Base-by-base conservation (phyloP, 2,888 invertebrate species). In the Aporophyla lueneburgensis region DNA sequence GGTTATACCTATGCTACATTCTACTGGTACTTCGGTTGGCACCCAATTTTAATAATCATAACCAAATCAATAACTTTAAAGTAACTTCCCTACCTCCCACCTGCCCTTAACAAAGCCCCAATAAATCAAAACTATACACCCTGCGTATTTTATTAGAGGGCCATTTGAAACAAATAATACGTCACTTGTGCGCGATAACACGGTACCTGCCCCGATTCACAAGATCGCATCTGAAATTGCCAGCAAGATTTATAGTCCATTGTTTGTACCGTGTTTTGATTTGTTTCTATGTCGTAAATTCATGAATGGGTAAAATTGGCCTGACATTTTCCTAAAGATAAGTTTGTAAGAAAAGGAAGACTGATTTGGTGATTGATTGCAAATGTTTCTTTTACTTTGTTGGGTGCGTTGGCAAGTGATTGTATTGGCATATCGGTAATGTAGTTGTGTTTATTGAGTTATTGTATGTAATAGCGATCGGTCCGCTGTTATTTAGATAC, bases 201-300 rank as follows among this genome's bases (percentile, higher is more conserved):
- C 87, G 87, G 91, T 93, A 93, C 92, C 93, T 92, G 92, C 81
- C 87, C 86, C 91, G 90, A 92, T 93, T 87, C 82, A 90, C 91
- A 86, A 93, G 94, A 95, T 94, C 92, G 92, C 92, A 94, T 94
- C 94, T 94, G 92, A 93, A 94, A 94, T 94, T 94, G 94, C 93
- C 88, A 83, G 87, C 81, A 89, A 94, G 94, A 95, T 95, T 94
- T 95, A 95, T 94, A 87, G 91, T 87, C 91, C 91, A 92, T 93
- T 94, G 94, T 94, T 93, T 93, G 91, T 90, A 90, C 90, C 89
- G 87, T 92, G 91, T 93, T 94, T 94, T 94, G 94, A 94, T 94
- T 94, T 94, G 93, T 94, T 93, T 93, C 91, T 89, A 86, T 88
- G 89, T 90, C 92, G 90, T 93, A 93, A 92, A 92, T 92, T 89